phyloP scores from a whole-genome alignment of 2,797 vertebrate genomes.

The Manis pentadactyla region DNA sequence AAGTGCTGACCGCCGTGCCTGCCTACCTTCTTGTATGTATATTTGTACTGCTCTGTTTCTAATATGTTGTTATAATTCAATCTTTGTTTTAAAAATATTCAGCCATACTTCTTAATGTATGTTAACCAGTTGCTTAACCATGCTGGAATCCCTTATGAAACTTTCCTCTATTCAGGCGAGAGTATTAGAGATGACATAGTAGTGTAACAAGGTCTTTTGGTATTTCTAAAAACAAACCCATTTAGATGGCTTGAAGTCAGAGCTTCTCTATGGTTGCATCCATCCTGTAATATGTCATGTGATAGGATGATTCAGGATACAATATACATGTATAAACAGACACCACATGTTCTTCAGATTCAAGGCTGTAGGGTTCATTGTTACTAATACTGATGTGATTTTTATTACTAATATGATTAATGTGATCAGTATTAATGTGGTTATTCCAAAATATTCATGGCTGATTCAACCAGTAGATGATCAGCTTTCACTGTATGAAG shows the following conservation, averaged over 20 bases:
- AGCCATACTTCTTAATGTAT: background rate
- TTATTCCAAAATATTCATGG: background rate
- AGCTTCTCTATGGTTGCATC: background rate
- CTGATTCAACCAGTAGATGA: background rate
- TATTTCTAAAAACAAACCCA: slow-evolving; percentile 25
- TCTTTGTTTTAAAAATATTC: background rate
- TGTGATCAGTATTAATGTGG: background rate
- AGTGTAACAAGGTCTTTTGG: background rate
- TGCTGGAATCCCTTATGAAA: background rate
- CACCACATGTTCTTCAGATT: slow-evolving; percentile 2
- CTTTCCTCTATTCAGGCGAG: background rate
- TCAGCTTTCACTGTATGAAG: background rate
- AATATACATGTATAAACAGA: background rate
- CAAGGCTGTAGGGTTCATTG: background rate
- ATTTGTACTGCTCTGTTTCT: background rate
- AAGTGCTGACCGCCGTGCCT: background rate
- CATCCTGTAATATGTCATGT: background rate
- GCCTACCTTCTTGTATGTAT: background rate
- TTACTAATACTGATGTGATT: background rate
- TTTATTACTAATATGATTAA: slow-evolving; percentile 19
- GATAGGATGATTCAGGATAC: background rate
- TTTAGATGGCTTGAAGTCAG: slow-evolving; percentile 1
- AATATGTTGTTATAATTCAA: background rate
- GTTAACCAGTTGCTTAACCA: background rate
- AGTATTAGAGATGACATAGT: background rate